A percentile compares a stretch with the other conserved stretches of the same genome.
Conservation (phyloP, 64 coral and sea anemone species). For the Montipora sp. region DNA sequence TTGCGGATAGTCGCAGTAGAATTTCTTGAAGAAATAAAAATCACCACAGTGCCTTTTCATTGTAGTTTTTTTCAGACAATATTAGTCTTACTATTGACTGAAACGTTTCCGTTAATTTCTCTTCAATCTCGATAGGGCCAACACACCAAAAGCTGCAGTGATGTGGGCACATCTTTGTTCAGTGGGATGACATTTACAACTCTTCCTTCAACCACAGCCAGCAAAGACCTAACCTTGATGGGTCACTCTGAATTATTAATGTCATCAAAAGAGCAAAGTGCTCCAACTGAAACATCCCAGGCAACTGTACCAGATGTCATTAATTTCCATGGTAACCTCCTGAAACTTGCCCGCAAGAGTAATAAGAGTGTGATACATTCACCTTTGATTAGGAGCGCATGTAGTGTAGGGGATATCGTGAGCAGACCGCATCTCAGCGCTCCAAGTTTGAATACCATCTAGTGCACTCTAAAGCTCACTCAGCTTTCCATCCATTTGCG, state of each 20-base stretch:
- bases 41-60: not conserved
- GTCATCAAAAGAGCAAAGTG: not conserved
- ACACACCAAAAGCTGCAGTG: not conserved
- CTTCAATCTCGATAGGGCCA: not conserved
- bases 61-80: not conserved
- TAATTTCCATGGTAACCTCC: not conserved
- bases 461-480: no score
- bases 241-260: not conserved
- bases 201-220: not conserved
- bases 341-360: no score
- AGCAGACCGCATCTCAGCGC: no score
- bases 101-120: not conserved
- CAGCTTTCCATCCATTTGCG: no score
- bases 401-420: no score
- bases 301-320: not conserved
- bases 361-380: no score
- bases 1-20: no score
- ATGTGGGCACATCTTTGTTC: not conserved
- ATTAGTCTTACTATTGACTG: not conserved
- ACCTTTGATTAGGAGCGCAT: no score
- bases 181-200: slow-evolving; percentile 43
- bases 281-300: not conserved
- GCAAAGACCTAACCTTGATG: not conserved
- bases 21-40: not conserved
- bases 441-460: no score